A percentile compares a stretch with the other conserved stretches of the same genome.
These are phyloP conservation scores for Dromius quadrimaculatus DNA, from an alignment of 2,888 invertebrate genomes.

Conservation along the genomic window DNA sequence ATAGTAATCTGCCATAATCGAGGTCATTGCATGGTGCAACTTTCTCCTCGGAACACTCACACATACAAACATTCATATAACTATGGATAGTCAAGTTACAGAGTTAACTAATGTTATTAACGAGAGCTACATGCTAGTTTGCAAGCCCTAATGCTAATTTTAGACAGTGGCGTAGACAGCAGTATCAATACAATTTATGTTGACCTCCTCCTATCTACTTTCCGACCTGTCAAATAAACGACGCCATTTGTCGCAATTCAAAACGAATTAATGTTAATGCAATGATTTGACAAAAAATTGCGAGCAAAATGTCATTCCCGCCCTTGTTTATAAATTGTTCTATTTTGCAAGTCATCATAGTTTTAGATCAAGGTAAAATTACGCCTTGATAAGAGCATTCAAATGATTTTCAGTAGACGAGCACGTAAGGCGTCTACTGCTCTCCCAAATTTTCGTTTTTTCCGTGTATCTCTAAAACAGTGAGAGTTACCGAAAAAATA, in stretches of 20 bases:
- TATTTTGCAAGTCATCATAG: constrained; percentile 29
- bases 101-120: constrained; percentile 42
- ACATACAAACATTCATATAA: constrained; percentile 9
- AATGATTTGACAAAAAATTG: too few species aligned
- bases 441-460: too few species aligned
- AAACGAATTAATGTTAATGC: too few species aligned
- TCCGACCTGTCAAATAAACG: too few species aligned
- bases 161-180: constrained; percentile 5
- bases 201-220: too few species aligned
- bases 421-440: too few species aligned
- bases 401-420: too few species aligned
- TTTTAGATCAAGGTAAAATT: constrained; percentile 35
- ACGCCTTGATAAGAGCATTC: too few species aligned
- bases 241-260: too few species aligned
- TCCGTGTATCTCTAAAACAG: too few species aligned
- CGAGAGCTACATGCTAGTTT: not conserved
- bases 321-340: constrained; percentile 18
- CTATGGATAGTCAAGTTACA: constrained; percentile 23
- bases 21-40: constrained; percentile 52
- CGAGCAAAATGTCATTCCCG: constrained; percentile 19
- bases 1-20: constrained; percentile 52
- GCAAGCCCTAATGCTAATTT: not conserved
- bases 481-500: too few species aligned
- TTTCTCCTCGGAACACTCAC: constrained; percentile 46
- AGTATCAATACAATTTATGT: too few species aligned